These are phyloP conservation scores for Hyperoplus immaculatus DNA, from an alignment of 2,797 vertebrate species.

Conservation along the genomic window DNA sequence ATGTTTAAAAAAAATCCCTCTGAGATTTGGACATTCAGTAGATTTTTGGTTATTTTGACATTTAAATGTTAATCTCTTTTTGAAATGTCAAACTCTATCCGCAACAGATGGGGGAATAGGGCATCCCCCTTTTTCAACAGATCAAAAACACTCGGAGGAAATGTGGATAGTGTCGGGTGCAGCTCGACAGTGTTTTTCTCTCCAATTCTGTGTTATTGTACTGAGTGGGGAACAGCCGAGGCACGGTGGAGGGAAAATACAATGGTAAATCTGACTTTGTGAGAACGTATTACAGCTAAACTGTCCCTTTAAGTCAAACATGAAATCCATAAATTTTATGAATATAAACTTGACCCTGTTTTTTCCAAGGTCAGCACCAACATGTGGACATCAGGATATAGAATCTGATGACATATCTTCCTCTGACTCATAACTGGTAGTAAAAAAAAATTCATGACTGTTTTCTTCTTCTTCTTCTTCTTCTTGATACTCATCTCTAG, in stretches of 20 bases:
- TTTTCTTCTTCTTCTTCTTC: slow-evolving; percentile 7
- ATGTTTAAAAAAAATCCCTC: slow-evolving; percentile 58
- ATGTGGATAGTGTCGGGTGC: slow-evolving; percentile 58
- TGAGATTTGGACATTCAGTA: slow-evolving; percentile 62
- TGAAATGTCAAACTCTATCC: slow-evolving; percentile 85
- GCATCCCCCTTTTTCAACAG: slow-evolving; percentile 78
- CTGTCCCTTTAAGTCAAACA: not conserved
- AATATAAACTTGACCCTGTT: not conserved
- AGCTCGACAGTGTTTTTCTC: slow-evolving; percentile 37
- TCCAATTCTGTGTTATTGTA: slow-evolving; percentile 4
- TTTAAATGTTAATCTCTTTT: slow-evolving; percentile 84
- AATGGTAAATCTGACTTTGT: not conserved
- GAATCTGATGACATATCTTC: slow-evolving; percentile 13
- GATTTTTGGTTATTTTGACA: slow-evolving; percentile 83
- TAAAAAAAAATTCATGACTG: slow-evolving; percentile 10
- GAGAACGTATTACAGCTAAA: not conserved
- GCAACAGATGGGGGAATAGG: slow-evolving; percentile 77
- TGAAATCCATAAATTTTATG: not conserved
- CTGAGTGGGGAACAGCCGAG: slow-evolving; percentile 11
- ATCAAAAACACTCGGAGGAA: slow-evolving; percentile 79
- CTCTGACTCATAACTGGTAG: slow-evolving; percentile 44
- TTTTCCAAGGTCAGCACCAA: not conserved
- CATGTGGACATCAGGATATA: not conserved
- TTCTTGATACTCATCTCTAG: slow-evolving; percentile 14
- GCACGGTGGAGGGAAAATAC: slow-evolving; percentile 28